Conservation (phyloP, 1,140 invertebrate genomes). For the Prorops nasuta region DNA sequence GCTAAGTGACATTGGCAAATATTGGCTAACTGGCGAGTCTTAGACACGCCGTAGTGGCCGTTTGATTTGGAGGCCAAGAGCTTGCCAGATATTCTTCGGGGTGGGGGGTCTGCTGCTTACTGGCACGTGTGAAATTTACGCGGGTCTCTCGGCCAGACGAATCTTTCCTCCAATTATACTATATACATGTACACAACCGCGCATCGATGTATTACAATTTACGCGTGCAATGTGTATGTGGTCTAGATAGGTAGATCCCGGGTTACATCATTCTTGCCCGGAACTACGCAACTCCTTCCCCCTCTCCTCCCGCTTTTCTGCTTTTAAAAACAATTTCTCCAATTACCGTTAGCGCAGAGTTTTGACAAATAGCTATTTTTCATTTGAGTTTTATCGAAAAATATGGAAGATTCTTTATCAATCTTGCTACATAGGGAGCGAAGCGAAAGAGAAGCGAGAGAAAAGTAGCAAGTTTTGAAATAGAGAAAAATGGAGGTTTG, state of each 20-base stretch:
- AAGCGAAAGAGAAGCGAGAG: conserved; percentile 9
- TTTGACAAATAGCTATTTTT: no score
- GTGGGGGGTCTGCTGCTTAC: conserved; percentile 13
- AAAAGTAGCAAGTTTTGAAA: neutral
- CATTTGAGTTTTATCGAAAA: no score
- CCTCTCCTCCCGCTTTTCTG: no score
- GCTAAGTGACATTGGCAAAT: no score
- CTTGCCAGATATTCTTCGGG: conserved; percentile 4
- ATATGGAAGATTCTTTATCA: no score
- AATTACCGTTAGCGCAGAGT: no score
- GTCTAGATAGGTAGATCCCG: no score
- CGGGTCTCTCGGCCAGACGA: conserved; percentile 15
- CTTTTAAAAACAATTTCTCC: no score
- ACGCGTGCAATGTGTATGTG: neutral
- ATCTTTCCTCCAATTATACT: conserved; percentile 4
- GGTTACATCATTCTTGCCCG: no score
- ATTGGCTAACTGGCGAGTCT: no score
- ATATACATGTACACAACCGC: no score
- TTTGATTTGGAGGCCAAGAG: conserved; percentile 27
- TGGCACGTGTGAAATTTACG: conserved; percentile 31
- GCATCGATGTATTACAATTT: neutral
- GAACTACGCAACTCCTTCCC: no score
- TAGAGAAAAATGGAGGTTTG: conserved; percentile 14
- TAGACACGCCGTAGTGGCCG: conserved; percentile 4
- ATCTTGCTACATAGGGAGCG: conserved; percentile 3